Evolutionary conservation across 30 jellyfish, hydroid and myxozoan species (phyloP).

Genomic region (Pelagia noctiluca): DNA sequence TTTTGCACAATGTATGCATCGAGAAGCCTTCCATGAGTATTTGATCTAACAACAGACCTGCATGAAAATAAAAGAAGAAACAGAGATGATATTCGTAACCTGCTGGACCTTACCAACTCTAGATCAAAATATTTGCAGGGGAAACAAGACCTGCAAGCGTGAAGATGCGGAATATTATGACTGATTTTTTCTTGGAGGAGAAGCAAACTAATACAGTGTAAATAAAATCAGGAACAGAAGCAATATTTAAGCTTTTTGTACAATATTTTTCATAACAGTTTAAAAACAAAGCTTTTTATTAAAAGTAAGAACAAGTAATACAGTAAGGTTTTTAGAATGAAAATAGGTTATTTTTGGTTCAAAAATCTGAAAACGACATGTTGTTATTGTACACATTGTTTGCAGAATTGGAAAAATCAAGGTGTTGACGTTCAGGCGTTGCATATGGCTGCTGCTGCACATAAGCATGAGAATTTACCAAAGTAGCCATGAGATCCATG

Average conservation of each 20-base stretch:
- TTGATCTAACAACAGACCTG: too few species aligned
- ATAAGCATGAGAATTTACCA: not conserved
- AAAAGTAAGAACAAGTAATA: not conserved
- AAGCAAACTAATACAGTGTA: not conserved
- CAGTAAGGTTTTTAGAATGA: not conserved
- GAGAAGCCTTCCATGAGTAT: too few species aligned
- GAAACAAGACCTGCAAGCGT: too few species aligned
- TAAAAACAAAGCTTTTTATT: not conserved
- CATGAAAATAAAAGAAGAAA: too few species aligned
- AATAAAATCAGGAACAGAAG: not conserved
- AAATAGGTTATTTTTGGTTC: not conserved
- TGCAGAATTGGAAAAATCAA: not conserved
- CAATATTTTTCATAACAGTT: not conserved
- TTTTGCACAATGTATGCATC: too few species aligned
- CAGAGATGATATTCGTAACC: too few species aligned
- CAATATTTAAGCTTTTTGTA: not conserved
- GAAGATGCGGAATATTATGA: too few species aligned
- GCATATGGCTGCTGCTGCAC: constrained; percentile 7
- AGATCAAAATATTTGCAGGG: too few species aligned
- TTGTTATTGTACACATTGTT: not conserved
- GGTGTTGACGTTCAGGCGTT: not conserved
- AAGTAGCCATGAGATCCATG: constrained; percentile 1
- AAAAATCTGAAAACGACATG: not conserved
- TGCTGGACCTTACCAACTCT: too few species aligned
- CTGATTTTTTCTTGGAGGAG: not conserved